Evolutionary conservation across 2,797 vertebrate genomes (phyloP), one percentile per base, ranked within the genome.

Genomic region (Gila robusta): DNA sequence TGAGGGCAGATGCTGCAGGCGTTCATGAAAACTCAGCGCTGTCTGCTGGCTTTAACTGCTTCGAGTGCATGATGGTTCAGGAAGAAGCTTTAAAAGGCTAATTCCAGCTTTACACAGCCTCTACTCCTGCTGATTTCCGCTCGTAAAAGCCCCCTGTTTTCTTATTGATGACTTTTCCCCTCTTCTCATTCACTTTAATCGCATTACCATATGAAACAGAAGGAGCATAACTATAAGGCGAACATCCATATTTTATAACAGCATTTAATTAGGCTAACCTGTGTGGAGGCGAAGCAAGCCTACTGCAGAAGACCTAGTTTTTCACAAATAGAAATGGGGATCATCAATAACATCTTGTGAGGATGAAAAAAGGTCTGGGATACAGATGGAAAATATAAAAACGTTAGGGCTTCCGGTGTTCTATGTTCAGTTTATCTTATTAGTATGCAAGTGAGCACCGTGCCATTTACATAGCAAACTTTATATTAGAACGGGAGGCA

Each of bases 261-360:
- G 32, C 26, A n/a, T 89, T 91, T 85, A 85, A 91, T 92, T 91
- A 88, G 88, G 86, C 89, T 89, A 82, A 89, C 85, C 66, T 85
- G 76, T 49, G 78, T 85, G 41, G 37, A 16, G 39, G 70, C 6
- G 10, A 82, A 83, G 41, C 74, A 39, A 23, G 32, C 14, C 56
- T 59, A 72, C 87, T 80, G 59, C 80, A 85, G 81, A 69, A 79
- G 80, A 87, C 85, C 83, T 77, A 79, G 67, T 39, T 78, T 78
- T 54, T 37, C 74, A 83, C 79, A 81, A 85, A 84, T 79, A 79
- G 44, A 85, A 89, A 88, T 86, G 84, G 79, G 74, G 17, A 67
- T 87, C 90, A 90, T 91, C 85, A 88, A 86, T 90, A 89, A 90
- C 78, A 37, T 71, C 74, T 72, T 39, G 72, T 81, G 82, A 78